Conservation (phyloP, 1,140 invertebrate species). For the Drosophila yakuba region DNA sequence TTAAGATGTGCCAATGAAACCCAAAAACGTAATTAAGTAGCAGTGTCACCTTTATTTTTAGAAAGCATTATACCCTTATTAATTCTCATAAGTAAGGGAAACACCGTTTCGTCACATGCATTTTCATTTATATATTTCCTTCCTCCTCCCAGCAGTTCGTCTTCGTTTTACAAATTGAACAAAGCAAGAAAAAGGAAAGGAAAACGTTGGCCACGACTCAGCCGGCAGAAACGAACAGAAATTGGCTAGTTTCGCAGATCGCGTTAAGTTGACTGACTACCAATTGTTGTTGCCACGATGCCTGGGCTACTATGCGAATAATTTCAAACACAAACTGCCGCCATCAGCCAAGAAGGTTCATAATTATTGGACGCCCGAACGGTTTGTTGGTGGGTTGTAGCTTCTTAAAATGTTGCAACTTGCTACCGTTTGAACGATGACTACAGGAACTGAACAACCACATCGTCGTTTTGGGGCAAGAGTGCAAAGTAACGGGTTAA, state of each 20-base stretch:
- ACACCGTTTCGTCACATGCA: neutral
- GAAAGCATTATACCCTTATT: neutral
- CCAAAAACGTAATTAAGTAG: no score
- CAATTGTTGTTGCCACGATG: conserved; percentile 78
- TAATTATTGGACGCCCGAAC: conserved; percentile 67
- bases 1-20: no score
- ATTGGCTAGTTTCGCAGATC: conserved; percentile 78
- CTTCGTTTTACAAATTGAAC: conserved; percentile 73
- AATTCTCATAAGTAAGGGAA: conserved; percentile 4
- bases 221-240: conserved; percentile 57
- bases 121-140: conserved; percentile 20
- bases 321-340: conserved; percentile 80
- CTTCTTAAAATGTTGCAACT: conserved; percentile 74
- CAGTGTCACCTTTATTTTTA: no score
- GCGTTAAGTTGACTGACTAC: conserved; percentile 80
- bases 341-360: conserved; percentile 77
- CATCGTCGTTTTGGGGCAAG: conserved; percentile 54
- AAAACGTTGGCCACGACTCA: conserved; percentile 68
- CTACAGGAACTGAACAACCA: conserved; percentile 45
- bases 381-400: conserved; percentile 52
- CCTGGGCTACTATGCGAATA: conserved; percentile 73
- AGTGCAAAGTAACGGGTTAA: conserved; percentile 75
- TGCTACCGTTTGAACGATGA: conserved; percentile 46
- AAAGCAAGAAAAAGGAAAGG: conserved; percentile 40
- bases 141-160: conserved; percentile 53